These are phyloP conservation scores for Isichthys henryi DNA, from an alignment of 2,113 vertebrate genomes.

Conservation along the genomic window DNA sequence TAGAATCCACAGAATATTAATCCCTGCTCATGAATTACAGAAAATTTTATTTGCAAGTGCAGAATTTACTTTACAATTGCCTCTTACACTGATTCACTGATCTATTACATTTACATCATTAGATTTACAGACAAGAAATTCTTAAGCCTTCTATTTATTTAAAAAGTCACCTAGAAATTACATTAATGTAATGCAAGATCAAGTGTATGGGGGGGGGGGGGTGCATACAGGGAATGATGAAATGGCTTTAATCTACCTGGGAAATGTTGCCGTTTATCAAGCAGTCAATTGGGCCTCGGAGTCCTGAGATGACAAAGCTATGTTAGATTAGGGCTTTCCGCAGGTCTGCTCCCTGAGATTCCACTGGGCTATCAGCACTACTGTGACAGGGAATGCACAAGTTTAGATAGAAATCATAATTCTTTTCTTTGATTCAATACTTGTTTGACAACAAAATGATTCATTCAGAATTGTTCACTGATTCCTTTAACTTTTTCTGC, in stretches of 20 bases:
- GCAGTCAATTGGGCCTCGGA: background rate
- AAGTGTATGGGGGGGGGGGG: background rate
- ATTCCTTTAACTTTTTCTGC: background rate
- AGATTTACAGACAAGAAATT: too few species aligned
- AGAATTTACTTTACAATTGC: background rate
- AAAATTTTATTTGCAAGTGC: background rate
- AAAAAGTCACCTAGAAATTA: background rate
- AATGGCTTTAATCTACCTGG: background rate
- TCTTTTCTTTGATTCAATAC: background rate
- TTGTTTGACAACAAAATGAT: background rate
- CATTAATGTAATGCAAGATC: background rate
- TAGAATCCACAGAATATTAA: background rate
- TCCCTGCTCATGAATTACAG: background rate
- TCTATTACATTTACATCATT: background rate
- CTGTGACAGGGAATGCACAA: background rate
- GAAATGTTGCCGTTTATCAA: background rate
- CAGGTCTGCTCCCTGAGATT: background rate
- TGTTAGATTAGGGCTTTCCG: background rate
- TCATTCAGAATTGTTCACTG: background rate
- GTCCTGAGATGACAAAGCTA: background rate
- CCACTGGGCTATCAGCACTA: background rate
- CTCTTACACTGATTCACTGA: background rate
- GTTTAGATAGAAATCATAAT: background rate
- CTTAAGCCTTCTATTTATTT: background rate
- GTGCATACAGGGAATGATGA: background rate